Base-by-base conservation (phyloP, 2,113 vertebrate genomes). In the Hylia prasina region DNA sequence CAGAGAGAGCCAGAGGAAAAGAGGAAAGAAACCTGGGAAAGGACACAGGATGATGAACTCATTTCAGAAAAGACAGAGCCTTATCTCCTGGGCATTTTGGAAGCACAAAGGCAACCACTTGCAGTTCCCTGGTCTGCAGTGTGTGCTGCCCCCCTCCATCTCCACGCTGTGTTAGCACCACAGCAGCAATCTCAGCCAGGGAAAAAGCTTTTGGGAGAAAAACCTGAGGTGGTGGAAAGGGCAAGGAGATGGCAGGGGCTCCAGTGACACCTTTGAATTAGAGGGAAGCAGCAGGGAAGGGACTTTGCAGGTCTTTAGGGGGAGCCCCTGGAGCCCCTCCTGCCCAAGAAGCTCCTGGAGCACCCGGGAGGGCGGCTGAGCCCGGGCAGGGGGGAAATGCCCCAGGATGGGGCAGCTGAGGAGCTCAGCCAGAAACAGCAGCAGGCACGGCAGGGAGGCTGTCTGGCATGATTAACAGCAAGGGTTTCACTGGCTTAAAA, bases 401-500 rank as follows among this genome's bases (percentile, higher is more conserved):
- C 87, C 6, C 60, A 66, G 89, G 63, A 60, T 13, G 54, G 86
- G 82, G 51, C 72, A 72, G 61, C 78, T 30, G 89, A 88, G 88
- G 84, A 80, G 35, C 39, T 87, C 63, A 87, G 90, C 51, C 94
- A 95, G 94, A 94, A 96, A 96, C 83, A 97, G 96, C 91, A 94
- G 94, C 89, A 82, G 81, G 87, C 94, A 78, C 11, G 68, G 71
- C 5, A 1, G 78, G 60, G 51, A 95, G 76, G 89, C 92, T 85
- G 92, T 8, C 93, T 80, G 66, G 48, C 37, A 1, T 28, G 87
- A 97, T 96, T 95, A 97, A 85, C 88, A 56, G 83, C n/a, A 3
- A 82, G 78, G 93, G 82, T n/a, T 97, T 96, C 95, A 89, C 93
- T 60, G 96, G 95, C 97, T 97, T 97, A 97, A 94, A 89, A 50